A percentile compares a stretch with the other conserved stretches of the same genome.
phyloP scores from a whole-genome alignment of 1,140 invertebrate species.

The Paraescarpia echinospica region DNA sequence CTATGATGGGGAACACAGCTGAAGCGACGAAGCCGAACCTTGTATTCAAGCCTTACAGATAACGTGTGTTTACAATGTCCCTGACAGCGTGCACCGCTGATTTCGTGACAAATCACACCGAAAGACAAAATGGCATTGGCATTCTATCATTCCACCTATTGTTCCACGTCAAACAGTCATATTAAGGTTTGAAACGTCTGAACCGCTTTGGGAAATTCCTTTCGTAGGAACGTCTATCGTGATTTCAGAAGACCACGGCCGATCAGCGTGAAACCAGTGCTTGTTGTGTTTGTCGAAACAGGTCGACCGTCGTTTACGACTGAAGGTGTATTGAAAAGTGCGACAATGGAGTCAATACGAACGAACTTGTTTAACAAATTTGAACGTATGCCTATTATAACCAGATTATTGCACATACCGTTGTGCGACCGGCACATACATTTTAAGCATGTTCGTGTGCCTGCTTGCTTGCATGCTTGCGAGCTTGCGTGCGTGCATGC shows the following conservation, averaged over 20 bases:
- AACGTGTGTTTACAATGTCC: neutral
- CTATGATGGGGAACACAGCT: too few relatives aligned
- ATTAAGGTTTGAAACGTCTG: neutral
- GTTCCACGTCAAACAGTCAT: neutral
- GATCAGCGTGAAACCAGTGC: neutral
- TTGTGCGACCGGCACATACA: too few relatives aligned
- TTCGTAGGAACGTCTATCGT: neutral
- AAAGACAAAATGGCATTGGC: neutral
- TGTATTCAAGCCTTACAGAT: neutral
- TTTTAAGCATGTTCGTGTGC: too few relatives aligned
- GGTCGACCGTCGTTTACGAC: neutral
- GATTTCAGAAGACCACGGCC: too few relatives aligned
- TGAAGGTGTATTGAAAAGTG: neutral
- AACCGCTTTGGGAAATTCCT: neutral
- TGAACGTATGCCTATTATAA: too few relatives aligned
- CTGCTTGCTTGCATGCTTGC: too few relatives aligned
- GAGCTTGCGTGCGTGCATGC: too few relatives aligned
- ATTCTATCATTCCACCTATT: neutral
- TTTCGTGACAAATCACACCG: neutral
- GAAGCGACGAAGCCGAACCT: neutral
- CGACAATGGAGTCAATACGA: neutral
- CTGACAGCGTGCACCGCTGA: too few relatives aligned
- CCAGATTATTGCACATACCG: too few relatives aligned
- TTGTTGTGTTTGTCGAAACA: neutral
- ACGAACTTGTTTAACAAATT: too few relatives aligned